Conservation (phyloP, 2,888 invertebrate genomes). For the Apodemia mormo region DNA sequence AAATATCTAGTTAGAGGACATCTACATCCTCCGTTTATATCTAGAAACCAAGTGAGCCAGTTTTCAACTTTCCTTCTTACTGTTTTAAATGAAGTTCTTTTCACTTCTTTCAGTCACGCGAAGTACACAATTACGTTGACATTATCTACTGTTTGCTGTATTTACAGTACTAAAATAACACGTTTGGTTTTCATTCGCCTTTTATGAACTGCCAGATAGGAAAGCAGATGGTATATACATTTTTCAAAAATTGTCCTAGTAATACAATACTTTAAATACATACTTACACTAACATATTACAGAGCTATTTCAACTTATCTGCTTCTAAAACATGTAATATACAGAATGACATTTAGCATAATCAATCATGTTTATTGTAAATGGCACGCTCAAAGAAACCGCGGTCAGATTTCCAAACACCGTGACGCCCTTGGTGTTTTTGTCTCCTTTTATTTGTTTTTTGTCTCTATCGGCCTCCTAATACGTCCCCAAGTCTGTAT, state of each 20-base stretch:
- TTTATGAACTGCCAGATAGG: too few species aligned
- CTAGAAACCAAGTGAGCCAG: too few species aligned
- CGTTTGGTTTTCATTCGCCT: too few species aligned
- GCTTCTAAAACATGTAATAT: background rate
- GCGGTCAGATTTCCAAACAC: conserved; percentile 18
- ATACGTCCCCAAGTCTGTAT: conserved; percentile 28
- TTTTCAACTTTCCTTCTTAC: too few species aligned
- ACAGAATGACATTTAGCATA: background rate
- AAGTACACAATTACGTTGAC: too few species aligned
- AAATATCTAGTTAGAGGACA: too few species aligned
- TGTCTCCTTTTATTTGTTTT: conserved; percentile 24
- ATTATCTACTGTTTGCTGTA: too few species aligned
- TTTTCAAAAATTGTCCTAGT: background rate
- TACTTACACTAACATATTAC: background rate
- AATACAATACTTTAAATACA: too few species aligned
- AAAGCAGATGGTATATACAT: background rate
- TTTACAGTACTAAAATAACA: too few species aligned
- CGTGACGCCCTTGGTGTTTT: conserved; percentile 30
- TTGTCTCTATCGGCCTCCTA: conserved; percentile 28
- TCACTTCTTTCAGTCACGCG: too few species aligned
- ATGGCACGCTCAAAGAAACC: conserved; percentile 14
- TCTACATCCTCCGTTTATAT: too few species aligned
- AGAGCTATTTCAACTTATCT: background rate
- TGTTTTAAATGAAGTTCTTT: too few species aligned
- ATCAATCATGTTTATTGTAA: conserved; percentile 5